Evolutionary conservation across 2,113 vertebrate genomes (phyloP).

Genomic region (Lethenteron reissneri): DNA sequence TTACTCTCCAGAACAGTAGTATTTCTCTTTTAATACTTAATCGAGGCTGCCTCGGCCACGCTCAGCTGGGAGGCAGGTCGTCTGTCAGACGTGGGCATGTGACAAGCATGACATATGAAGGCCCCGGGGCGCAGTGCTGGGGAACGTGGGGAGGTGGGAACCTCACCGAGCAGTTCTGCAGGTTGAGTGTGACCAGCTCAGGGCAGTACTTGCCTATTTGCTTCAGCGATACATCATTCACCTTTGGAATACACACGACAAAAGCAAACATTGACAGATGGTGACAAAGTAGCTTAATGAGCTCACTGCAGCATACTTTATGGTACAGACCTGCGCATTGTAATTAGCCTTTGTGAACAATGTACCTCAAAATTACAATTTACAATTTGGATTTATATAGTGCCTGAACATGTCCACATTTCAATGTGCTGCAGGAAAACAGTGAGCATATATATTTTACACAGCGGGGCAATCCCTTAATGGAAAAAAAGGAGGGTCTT

Average conservation of each 20-base stretch:
- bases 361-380: background rate
- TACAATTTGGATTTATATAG: too few species aligned
- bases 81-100: background rate
- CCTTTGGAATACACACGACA: slow-evolving; percentile 22
- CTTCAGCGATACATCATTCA: slow-evolving; percentile 87
- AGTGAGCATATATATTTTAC: too few species aligned
- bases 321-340: too few species aligned
- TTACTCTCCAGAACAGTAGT: too few species aligned
- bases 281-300: too few species aligned
- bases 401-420: too few species aligned
- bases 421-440: too few species aligned
- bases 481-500: too few species aligned
- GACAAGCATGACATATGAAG: background rate
- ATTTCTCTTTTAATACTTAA: too few species aligned
- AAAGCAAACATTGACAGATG: too few species aligned
- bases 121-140: accelerated
- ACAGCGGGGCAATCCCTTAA: too few species aligned
- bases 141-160: background rate
- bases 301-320: too few species aligned
- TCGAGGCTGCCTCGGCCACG: background rate
- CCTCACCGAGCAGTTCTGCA: slow-evolving; percentile 90
- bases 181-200: slow-evolving; percentile 76
- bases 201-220: slow-evolving; percentile 81
- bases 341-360: background rate
- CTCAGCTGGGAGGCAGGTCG: slow-evolving; percentile 6